A percentile compares a stretch with the other conserved stretches of the same genome.
These are phyloP conservation scores for Syrmaticus mikado DNA, from an alignment of 2,113 vertebrate genomes.

Conservation along the genomic window DNA sequence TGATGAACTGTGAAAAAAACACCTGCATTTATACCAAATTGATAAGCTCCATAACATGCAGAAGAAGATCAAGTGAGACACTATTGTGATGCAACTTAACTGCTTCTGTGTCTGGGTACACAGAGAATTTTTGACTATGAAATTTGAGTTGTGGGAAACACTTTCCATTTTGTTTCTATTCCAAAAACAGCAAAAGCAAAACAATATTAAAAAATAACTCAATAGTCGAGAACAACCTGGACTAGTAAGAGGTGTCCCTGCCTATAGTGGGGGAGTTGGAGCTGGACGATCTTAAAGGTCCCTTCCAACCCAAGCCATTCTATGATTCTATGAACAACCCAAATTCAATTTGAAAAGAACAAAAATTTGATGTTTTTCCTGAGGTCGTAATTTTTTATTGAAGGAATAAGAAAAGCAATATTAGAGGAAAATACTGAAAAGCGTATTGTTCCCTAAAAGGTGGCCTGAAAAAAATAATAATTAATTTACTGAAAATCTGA, in stretches of 20 bases:
- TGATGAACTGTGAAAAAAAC: neutral
- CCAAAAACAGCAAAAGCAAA: neutral
- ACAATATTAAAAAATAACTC: neutral
- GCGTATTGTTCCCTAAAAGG: neutral
- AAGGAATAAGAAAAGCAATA: neutral
- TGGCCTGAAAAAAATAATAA: neutral
- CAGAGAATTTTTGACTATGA: neutral
- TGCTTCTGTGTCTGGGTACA: neutral
- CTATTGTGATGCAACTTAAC: neutral
- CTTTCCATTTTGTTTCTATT: neutral
- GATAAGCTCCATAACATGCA: neutral
- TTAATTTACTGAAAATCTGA: neutral
- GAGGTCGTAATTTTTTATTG: neutral
- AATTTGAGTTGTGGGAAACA: accelerated
- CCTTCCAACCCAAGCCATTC: too few species aligned
- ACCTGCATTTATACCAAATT: neutral
- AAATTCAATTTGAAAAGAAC: neutral
- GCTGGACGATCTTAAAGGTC: too few species aligned
- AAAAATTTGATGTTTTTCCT: neutral
- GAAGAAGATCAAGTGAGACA: neutral
- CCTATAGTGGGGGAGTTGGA: too few species aligned
- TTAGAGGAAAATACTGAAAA: neutral
- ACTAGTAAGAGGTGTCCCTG: too few species aligned
- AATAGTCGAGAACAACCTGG: neutral
- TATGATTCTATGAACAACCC: too few species aligned